A percentile compares a stretch with the other conserved stretches of the same genome.
Conservation (phyloP, 2,888 invertebrate species). For the Metallyticus violacea region DNA sequence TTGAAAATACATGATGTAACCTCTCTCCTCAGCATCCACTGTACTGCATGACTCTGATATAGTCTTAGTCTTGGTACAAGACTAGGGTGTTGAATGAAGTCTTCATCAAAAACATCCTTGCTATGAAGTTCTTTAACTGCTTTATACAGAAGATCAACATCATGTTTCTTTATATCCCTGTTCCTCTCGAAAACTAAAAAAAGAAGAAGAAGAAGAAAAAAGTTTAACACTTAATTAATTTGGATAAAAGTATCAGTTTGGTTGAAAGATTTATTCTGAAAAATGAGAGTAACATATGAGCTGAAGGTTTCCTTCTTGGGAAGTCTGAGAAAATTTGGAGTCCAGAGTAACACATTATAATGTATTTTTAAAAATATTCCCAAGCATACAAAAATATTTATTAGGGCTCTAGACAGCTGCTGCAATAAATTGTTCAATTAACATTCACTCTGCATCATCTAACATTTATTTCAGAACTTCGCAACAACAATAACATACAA, state of each 20-base stretch:
- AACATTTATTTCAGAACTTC: no score
- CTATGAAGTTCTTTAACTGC: constrained; percentile 31
- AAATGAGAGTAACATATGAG: no score
- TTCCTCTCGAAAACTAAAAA: background rate
- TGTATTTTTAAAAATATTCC: no score
- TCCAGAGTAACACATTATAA: no score
- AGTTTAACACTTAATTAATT: background rate
- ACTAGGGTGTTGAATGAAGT: constrained; percentile 45
- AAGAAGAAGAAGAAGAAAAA: background rate
- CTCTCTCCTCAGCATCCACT: constrained; percentile 68
- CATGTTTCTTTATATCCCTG: constrained; percentile 35
- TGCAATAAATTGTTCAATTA: no score
- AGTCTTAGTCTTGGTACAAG: constrained; percentile 57
- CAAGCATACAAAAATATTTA: no score
- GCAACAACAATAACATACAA: no score
- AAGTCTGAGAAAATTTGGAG: background rate
- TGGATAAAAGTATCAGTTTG: background rate
- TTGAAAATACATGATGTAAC: background rate
- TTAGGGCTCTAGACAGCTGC: no score
- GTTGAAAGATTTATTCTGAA: no score
- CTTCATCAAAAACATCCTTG: constrained; percentile 9
- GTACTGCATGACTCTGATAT: constrained; percentile 64
- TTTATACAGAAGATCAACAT: constrained; percentile 39
- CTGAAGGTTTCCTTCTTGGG: background rate
- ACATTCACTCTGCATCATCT: no score